Base-by-base conservation (phyloP, 2,113 vertebrate genomes). In the Columbina picui region DNA sequence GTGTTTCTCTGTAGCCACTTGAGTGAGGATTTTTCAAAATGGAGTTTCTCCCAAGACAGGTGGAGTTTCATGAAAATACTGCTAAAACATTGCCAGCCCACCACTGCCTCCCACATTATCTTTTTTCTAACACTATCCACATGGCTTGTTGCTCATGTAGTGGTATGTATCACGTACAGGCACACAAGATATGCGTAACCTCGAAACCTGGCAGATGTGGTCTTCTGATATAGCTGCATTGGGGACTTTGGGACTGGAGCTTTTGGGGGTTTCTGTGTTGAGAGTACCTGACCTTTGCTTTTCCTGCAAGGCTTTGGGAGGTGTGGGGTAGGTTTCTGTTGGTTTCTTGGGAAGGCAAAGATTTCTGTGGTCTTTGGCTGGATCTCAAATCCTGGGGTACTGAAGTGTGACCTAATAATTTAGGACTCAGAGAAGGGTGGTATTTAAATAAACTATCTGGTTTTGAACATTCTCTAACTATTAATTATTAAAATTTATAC, bases 381-480 rank as follows among this genome's bases (percentile, higher is more conserved):
- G 18, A 67, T 96, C 83, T 93, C 95, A 97, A 73, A 82, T 95
- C 81, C 84, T 92, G 64, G 87, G 80, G 86, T 96, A 89, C 70
- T 96, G 84, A 94, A 94, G 94, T 86, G 82, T 95, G 91, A 95
- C 95, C 86, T 96, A 94, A 94, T 95, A 81, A 93, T 90, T 87
- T 85, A 89, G 81, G 71, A 75, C 47, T 94, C 57, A 20, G 87
- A 89, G 94, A 80, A 84, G 49, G 39, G 57, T 87, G 90, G 80
- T 92, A 77, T 95, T 97, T 93, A 95, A 95, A 96, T 92, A 97
- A 96, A 95, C 79, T 87, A 53, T 90, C 96, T 76, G 25, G 9
- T n/a, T 82, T 96, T 96, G 77, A 94, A 84, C 60, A 65, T 77
- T 96, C 38, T 91, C 22, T 18, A 84, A 27, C 89, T 84, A 96